Conservation (phyloP, 2,888 invertebrate species). For the Ennomos quercinarius region DNA sequence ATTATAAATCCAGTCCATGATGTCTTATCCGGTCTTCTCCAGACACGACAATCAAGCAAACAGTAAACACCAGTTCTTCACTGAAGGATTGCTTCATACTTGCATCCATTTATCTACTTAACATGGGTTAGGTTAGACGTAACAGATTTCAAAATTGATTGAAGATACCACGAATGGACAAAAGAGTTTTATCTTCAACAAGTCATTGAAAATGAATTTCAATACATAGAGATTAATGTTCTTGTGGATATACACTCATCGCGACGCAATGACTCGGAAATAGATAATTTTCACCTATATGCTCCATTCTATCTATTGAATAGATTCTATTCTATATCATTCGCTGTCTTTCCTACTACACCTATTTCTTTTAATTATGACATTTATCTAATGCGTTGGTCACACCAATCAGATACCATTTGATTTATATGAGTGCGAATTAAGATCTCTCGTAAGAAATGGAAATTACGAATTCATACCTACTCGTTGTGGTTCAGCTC, state of each 20-base stretch:
- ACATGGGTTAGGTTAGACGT: too few species aligned
- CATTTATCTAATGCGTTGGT: conserved; percentile 5
- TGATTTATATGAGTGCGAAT: conserved; percentile 19
- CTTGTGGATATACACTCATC: background rate
- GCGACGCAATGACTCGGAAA: too few species aligned
- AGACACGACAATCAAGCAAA: too few species aligned
- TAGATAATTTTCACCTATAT: too few species aligned
- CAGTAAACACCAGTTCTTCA: too few species aligned
- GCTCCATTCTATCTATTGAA: too few species aligned
- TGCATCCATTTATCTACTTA: too few species aligned
- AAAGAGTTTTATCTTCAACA: background rate
- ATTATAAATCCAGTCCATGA: too few species aligned
- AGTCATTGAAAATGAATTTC: conserved; percentile 1
- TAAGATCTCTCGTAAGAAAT: conserved; percentile 25
- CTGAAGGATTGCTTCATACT: too few species aligned
- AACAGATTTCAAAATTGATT: background rate
- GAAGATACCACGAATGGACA: background rate
- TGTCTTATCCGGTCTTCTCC: too few species aligned
- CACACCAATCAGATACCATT: conserved; percentile 7
- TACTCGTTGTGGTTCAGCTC: conserved; percentile 26
- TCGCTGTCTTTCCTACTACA: background rate
- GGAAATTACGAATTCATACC: conserved; percentile 13
- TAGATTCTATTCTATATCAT: too few species aligned
- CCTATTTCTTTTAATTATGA: background rate
- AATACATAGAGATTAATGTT: background rate